Evolutionary conservation across 2,113 vertebrate genomes (phyloP), one percentile per base, ranked within the genome.

Genomic region (Pseudolaguvia tuberculata): DNA sequence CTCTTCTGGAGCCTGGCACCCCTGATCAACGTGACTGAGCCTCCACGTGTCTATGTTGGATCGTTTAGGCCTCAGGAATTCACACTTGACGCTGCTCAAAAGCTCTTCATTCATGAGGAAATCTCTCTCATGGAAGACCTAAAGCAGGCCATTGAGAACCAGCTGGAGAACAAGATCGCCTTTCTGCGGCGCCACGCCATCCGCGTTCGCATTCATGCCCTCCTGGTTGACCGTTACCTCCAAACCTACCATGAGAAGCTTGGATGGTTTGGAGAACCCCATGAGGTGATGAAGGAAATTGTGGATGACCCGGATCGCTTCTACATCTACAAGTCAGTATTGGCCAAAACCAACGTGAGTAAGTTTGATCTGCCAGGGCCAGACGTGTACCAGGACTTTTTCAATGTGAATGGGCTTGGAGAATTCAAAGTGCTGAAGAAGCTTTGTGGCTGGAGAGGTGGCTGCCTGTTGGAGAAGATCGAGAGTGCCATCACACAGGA

Each of bases 341-440:
- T 99, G 87, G 96, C 95, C 85, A 98, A 99, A 89, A 97, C 95
- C 90, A 99, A 99, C 1, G 94, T 99, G 87, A 99, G 96, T 91
- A 99, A 97, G 87, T 99, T 99, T 81, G 96, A 99, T 85, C 92
- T 99, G 77, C 96, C 97, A 76, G 95, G 95, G 83, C 93, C 93
- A 0, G 94, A 97, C 73, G 94, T 96, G 52, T 99, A 99, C 79
- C 96, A 94, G 82, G 96, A 98, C 91, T 99, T 99, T 89, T 99
- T 99, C 83, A 96, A 95, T 78, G 90, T 98, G 83, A 99, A 98
- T 78, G 90, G 94, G 3, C 88, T 98, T 77, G 85, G 88, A 78
- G 90, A 86, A 82, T 98, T 99, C 88, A 98, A 98, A 88, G 88
- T 94, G 21, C 90, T 99, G 21, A 88, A 94, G 10, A 85, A 94